Conservation (phyloP, 2,797 vertebrate species). For the Chaenodraco wilsoni region DNA sequence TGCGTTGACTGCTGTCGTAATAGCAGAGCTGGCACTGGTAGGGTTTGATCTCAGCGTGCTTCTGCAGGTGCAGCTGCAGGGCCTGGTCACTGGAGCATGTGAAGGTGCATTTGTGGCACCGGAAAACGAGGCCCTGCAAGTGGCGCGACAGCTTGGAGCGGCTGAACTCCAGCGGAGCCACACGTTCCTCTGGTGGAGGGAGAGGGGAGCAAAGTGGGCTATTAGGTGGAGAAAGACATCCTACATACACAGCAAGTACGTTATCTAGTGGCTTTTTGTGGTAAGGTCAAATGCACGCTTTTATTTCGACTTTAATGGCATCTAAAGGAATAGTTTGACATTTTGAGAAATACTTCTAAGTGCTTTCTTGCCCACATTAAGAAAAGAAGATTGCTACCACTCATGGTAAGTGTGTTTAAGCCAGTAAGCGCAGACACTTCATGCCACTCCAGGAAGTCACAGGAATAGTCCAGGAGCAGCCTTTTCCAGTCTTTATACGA, state of each 20-base stretch:
- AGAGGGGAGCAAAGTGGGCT: neutral
- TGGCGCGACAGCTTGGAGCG: slow-evolving; percentile 97
- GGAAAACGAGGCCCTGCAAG: slow-evolving; percentile 95
- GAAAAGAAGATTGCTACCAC: neutral
- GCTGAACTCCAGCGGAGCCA: slow-evolving; percentile 96
- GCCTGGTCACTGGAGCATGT: slow-evolving; percentile 96
- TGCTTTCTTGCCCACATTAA: neutral
- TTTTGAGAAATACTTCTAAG: neutral
- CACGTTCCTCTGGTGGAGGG: slow-evolving; percentile 90
- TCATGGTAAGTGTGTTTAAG: neutral
- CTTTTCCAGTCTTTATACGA: neutral
- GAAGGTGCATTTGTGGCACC: slow-evolving; percentile 98
- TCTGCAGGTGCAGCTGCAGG: slow-evolving; percentile 95
- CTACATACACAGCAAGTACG: slow-evolving; percentile 1
- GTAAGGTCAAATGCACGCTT: neutral
- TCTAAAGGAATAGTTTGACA: neutral
- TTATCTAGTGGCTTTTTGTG: slow-evolving; percentile 3
- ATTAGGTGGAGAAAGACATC: slow-evolving; percentile 6
- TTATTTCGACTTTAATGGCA: neutral
- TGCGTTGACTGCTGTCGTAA: slow-evolving; percentile 92
- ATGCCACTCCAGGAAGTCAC: neutral
- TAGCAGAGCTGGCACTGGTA: slow-evolving; percentile 99
- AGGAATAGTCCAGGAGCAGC: neutral
- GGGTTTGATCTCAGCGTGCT: slow-evolving; percentile 95
- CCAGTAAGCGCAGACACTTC: neutral